Evolutionary conservation across 1,140 invertebrate genomes (phyloP), one percentile per base, ranked within the genome.

Genomic region (Drosophila kurseongensis): DNA sequence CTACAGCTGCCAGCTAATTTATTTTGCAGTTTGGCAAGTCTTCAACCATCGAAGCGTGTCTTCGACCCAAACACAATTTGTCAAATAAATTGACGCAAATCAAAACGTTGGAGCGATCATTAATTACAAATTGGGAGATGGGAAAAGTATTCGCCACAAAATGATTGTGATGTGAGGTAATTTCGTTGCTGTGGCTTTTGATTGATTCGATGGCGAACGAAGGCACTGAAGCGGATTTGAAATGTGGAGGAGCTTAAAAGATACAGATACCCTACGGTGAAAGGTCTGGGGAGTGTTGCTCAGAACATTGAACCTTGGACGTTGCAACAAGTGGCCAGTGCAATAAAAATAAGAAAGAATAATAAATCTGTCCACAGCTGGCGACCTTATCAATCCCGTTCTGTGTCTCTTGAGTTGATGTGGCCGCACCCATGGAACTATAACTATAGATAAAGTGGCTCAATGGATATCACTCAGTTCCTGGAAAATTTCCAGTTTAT

Each of bases 31-130:
- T 56, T 56, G 13, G 56, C 35, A 60, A 47, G 41, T 42, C 38
- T 29, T 29, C 10, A 40, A 13, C 59, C 50, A 32, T 32, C 63
- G 59, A 60, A 75, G 78, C 75, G 80, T 68, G 54, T 82, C 54
- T 75, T 75, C 27, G 35, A 35, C 38, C 41, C n/a, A 14, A 63
- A 54, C 45, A 45, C 75, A 78, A 78, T 78, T 78, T 84, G 75
- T 60, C 56, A 79, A 78, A 76, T 62, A 78, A 76, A 83, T 76
- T 84, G 76, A 83, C 66, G 69, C 58, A 71, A 79, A 84, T 75
- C 60, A 75, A 83, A 60, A 41, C 66, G 44, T 60, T 75, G 38
- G 35, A 60, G 67, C 50, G 55, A 75, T 69, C 65, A 83, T 83
- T 84, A 84, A 83, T 84, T 80, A 84, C 67, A 61, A 81, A 77